A percentile compares a stretch with the other conserved stretches of the same genome.
These are phyloP conservation scores for Drosophila niveifrons DNA, from an alignment of 2,888 invertebrate species.

Conservation along the genomic window DNA sequence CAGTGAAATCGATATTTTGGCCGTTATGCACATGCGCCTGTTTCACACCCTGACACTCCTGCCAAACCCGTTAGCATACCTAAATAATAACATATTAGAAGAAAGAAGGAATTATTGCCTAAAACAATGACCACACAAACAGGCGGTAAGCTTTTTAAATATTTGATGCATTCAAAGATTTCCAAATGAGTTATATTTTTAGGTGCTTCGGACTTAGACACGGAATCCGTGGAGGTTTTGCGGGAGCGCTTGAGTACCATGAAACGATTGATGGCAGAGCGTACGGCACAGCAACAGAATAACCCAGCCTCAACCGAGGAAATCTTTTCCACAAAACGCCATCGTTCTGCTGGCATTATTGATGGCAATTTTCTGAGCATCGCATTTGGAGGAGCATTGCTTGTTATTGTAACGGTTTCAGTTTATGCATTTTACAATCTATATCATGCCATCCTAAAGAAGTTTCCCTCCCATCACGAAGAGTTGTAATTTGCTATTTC, in stretches of 20 bases:
- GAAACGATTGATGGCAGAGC: constrained; percentile 93
- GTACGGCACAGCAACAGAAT: constrained; percentile 86
- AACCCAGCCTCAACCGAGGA: constrained; percentile 84
- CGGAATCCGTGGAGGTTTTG: constrained; percentile 93
- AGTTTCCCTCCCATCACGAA: constrained; percentile 92
- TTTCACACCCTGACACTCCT: constrained; percentile 41
- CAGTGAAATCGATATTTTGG: constrained; percentile 20
- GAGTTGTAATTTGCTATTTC: constrained; percentile 88
- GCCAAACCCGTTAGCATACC: constrained; percentile 29
- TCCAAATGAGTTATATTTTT: neutral
- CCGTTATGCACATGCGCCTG: constrained; percentile 61
- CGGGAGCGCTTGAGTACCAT: constrained; percentile 91
- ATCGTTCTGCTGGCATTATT: constrained; percentile 88
- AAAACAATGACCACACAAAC: constrained; percentile 39
- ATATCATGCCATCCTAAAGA: constrained; percentile 92
- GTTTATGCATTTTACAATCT: constrained; percentile 94
- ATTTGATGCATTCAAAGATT: neutral
- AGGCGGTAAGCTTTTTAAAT: constrained; percentile 23
- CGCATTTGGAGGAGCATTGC: constrained; percentile 92
- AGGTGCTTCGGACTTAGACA: constrained; percentile 84
- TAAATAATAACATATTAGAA: constrained; percentile 41
- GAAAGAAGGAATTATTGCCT: constrained; percentile 10
- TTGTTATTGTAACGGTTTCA: constrained; percentile 92
- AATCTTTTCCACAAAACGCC: constrained; percentile 83
- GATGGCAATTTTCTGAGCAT: constrained; percentile 92